Percentiles rank a stretch among this genome's conserved stretches.
phyloP scores from a whole-genome alignment of 1,140 invertebrate genomes.

The Drosophila kanapiae region DNA sequence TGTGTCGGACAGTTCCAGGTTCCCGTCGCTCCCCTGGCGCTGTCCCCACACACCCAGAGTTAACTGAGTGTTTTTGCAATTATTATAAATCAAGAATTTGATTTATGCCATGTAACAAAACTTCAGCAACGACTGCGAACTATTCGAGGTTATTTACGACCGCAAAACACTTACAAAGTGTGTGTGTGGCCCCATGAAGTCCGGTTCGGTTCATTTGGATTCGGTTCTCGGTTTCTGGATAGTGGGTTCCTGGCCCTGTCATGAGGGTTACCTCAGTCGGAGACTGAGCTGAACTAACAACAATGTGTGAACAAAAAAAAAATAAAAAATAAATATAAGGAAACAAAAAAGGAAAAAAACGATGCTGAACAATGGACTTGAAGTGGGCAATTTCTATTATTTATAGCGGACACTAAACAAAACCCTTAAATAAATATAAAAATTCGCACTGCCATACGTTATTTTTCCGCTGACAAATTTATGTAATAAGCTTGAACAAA shows the following conservation, averaged over 20 bases:
- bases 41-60: neutral
- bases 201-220: slow-evolving; percentile 11
- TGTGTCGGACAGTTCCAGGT: slow-evolving; percentile 60
- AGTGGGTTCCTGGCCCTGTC: neutral
- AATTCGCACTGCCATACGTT: slow-evolving; percentile 16
- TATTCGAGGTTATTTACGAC: slow-evolving; percentile 71
- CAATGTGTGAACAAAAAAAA: slow-evolving; percentile 57
- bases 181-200: slow-evolving; percentile 45
- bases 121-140: slow-evolving; percentile 66
- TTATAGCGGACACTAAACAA: slow-evolving; percentile 47
- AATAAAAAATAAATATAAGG: slow-evolving; percentile 8
- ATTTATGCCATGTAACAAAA: slow-evolving; percentile 81
- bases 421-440: slow-evolving; percentile 25
- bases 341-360: neutral
- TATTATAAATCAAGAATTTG: slow-evolving; percentile 82
- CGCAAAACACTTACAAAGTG: slow-evolving; percentile 75
- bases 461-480: slow-evolving; percentile 1
- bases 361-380: slow-evolving; percentile 35
- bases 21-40: slow-evolving; percentile 14
- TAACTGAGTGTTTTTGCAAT: slow-evolving; percentile 76
- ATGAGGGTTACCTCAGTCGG: slow-evolving; percentile 13
- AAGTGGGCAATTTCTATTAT: slow-evolving; percentile 48
- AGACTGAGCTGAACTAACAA: slow-evolving; percentile 32
- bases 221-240: neutral
- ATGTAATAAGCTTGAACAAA: slow-evolving; percentile 1